Percentiles rank a stretch among this genome's conserved stretches.
These are phyloP conservation scores for Melanargia galathea DNA, from an alignment of 2,888 invertebrate species.

Conservation along the genomic window DNA sequence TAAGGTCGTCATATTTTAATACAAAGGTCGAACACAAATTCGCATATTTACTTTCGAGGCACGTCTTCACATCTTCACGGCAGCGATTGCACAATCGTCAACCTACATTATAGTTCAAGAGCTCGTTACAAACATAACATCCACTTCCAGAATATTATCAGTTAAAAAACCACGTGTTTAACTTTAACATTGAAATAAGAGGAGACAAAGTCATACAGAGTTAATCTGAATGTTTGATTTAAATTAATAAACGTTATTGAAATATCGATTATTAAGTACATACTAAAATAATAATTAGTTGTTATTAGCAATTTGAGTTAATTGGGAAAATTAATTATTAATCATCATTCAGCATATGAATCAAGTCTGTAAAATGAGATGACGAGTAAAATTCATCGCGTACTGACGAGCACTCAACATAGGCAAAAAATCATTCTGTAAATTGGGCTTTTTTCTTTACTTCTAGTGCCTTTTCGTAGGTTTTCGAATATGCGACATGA, in stretches of 20 bases:
- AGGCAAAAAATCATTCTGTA: too few species aligned
- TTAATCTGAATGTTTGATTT: too few species aligned
- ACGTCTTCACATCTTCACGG: conserved; percentile 47
- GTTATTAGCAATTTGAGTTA: not conserved
- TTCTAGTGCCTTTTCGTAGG: too few species aligned
- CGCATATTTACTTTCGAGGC: conserved; percentile 41
- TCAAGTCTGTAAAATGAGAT: not conserved
- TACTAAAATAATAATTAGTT: too few species aligned
- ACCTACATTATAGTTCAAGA: conserved; percentile 22
- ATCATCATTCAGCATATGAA: not conserved
- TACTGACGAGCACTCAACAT: too few species aligned
- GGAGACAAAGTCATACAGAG: too few species aligned
- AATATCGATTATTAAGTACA: not conserved
- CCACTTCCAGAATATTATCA: conserved; percentile 26
- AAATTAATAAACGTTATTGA: too few species aligned
- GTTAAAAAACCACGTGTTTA: not conserved
- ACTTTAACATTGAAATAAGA: too few species aligned
- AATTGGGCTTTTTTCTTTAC: too few species aligned
- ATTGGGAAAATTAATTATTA: conserved; percentile 4
- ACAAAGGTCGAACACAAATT: conserved; percentile 35
- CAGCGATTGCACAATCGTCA: conserved; percentile 20
- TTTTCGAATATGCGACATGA: too few species aligned
- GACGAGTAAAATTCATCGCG: not conserved
- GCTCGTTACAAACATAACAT: conserved; percentile 42
- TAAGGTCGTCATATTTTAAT: conserved; percentile 36